Evolutionary conservation across 2,888 invertebrate species (phyloP).

Genomic region (Tenthredo mesomela): DNA sequence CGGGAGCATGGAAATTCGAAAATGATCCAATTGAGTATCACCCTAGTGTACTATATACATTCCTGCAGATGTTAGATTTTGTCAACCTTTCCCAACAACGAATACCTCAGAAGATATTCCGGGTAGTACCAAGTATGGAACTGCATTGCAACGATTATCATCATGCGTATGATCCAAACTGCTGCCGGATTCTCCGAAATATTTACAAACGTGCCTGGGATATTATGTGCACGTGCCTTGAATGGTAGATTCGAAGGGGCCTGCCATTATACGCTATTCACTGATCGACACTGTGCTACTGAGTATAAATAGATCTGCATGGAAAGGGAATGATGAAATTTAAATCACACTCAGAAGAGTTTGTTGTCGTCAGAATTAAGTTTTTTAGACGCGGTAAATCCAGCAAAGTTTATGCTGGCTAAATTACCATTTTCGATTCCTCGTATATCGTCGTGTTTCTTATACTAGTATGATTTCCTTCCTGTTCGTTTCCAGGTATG

Average conservation of each 20-base stretch:
- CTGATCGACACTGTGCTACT: neutral
- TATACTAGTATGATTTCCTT: neutral
- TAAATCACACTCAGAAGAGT: neutral
- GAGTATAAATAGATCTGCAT: neutral
- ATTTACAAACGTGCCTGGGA: neutral
- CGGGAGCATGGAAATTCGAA: too few relatives aligned
- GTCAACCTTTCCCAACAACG: neutral
- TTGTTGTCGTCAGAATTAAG: neutral
- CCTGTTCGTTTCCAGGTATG: neutral
- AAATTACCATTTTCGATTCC: neutral
- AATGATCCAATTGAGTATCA: too few relatives aligned
- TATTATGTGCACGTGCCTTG: neutral
- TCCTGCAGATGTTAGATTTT: neutral
- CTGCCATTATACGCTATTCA: neutral
- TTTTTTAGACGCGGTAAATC: neutral
- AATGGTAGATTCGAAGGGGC: neutral
- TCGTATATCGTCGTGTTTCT: neutral
- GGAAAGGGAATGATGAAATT: neutral
- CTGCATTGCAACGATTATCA: neutral
- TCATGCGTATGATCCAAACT: neutral
- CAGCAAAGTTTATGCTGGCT: neutral
- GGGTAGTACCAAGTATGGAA: neutral
- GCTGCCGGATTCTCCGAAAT: neutral
- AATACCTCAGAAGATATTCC: neutral
- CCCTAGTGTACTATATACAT: neutral